A percentile compares a stretch with the other conserved stretches of the same genome.
These are phyloP conservation scores for Poecilia latipinna DNA, from an alignment of 2,113 vertebrate species.

Conservation along the genomic window DNA sequence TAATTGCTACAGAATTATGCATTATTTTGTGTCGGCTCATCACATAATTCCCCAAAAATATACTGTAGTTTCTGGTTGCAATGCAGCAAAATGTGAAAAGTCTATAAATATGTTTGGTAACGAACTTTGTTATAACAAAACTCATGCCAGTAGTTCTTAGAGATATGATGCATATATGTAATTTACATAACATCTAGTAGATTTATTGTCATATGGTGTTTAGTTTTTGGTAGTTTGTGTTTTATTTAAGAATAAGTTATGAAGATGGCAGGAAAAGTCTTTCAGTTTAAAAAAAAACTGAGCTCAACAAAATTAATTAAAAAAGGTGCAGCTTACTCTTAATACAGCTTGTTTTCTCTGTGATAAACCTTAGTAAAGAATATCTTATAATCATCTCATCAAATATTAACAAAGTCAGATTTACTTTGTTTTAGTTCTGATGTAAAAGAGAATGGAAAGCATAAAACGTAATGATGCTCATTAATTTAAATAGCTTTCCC, in stretches of 20 bases:
- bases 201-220: not conserved
- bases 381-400: conserved; percentile 5
- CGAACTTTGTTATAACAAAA: too few species aligned
- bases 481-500: not conserved
- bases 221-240: not conserved
- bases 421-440: conserved; percentile 16
- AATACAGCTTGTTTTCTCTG: not conserved
- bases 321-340: not conserved
- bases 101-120: too few species aligned
- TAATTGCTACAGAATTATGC: not conserved
- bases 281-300: not conserved
- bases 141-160: too few species aligned
- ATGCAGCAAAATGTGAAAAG: too few species aligned
- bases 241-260: not conserved
- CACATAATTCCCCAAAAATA: not conserved
- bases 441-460: not conserved
- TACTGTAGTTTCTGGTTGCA: not conserved
- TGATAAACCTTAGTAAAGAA: conserved; percentile 13
- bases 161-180: not conserved
- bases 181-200: too few species aligned
- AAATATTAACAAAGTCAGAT: conserved; percentile 30
- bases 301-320: not conserved
- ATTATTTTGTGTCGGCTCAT: not conserved
- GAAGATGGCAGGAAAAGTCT: not conserved
- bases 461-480: conserved; percentile 3